phyloP scores from a whole-genome alignment of 2,797 vertebrate species.

The Hippocampus kuda region DNA sequence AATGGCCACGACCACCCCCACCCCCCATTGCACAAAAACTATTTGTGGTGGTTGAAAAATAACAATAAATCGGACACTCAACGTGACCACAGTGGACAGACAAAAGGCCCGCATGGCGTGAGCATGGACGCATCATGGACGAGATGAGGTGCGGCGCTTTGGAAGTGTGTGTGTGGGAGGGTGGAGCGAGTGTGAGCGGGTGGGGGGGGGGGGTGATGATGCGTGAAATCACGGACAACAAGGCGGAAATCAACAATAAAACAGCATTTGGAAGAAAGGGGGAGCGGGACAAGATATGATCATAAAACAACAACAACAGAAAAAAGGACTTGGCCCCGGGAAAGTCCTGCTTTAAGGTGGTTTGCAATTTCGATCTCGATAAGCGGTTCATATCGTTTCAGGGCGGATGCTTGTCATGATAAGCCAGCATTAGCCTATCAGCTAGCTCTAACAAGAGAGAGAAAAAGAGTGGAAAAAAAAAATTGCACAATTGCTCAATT shows the following conservation, averaged over 20 bases:
- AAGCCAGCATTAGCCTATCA: background rate
- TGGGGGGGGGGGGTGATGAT: slow-evolving; percentile 30
- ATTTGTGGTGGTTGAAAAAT: background rate
- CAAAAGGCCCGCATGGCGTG: slow-evolving; percentile 50
- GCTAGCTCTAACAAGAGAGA: background rate
- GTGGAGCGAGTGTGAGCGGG: background rate
- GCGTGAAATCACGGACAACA: slow-evolving; percentile 60
- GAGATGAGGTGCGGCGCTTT: slow-evolving; percentile 45
- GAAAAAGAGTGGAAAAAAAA: slow-evolving; percentile 15
- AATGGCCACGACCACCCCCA: slow-evolving; percentile 22
- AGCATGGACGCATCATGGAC: slow-evolving; percentile 44
- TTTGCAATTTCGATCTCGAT: slow-evolving; percentile 23
- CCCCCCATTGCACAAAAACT: background rate
- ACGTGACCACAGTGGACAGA: slow-evolving; percentile 57
- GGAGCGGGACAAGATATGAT: slow-evolving; percentile 39
- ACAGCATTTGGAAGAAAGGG: slow-evolving; percentile 38
- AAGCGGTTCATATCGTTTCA: background rate
- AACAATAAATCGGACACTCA: slow-evolving; percentile 36
- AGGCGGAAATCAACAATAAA: slow-evolving; percentile 54
- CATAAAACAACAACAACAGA: slow-evolving; percentile 25
- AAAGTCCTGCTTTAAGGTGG: slow-evolving; percentile 63
- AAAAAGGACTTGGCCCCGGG: slow-evolving; percentile 53
- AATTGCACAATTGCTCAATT: slow-evolving; percentile 52
- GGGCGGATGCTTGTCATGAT: background rate
- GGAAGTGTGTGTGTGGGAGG: slow-evolving; percentile 20